Base-by-base conservation (phyloP, 1,140 invertebrate genomes). In the Trypoxylus dichotomus region DNA sequence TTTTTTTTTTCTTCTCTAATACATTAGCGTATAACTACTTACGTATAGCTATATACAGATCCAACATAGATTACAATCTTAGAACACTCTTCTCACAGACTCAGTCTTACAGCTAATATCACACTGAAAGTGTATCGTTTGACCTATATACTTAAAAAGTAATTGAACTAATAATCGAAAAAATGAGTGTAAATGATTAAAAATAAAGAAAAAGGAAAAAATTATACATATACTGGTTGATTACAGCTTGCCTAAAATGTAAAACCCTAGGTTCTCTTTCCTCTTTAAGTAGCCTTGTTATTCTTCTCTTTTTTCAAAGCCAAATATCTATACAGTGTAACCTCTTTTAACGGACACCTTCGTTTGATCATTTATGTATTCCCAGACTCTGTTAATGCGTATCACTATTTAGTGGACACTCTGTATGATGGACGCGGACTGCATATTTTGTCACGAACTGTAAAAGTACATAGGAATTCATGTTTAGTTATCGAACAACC, bases 61-160 rank as follows among this genome's bases (percentile, higher is more conserved):
- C 68, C 58, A 42, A 74, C 71, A 71, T 77, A 77, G 77, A 73
- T 15, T 74, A 74, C 68, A 77, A 68, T 54, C n/a, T 43, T 76
- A 75, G 80, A 81, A 81, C 80, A 81, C 78, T 80, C 78, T 81
- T 75, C 80, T 81, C 79, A 82, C 81, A 81, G 77, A 81, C 81
- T 82, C 81, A 82, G 81, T 82, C 81, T 82, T 81, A 80, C 80
- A 80, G 78, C 77, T 79, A 78, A 78, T 82, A 82, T 82, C 81
- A 81, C 81, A 82, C 80, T 43, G 77, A 80, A 78, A 78, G 78
- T 80, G 68, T 79, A 79, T 77, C 58, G 78, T 79, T 47, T 54
- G 25, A 54, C 43, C 21, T 32, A 47, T 58, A 47, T 54, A 47
- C 32, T 54, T 29, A 43, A 58, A 76, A 43, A 32, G n/a, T 2